Base-by-base conservation (phyloP, 64 coral and sea anemone genomes). In the Hydrozoanthus tunicans region DNA sequence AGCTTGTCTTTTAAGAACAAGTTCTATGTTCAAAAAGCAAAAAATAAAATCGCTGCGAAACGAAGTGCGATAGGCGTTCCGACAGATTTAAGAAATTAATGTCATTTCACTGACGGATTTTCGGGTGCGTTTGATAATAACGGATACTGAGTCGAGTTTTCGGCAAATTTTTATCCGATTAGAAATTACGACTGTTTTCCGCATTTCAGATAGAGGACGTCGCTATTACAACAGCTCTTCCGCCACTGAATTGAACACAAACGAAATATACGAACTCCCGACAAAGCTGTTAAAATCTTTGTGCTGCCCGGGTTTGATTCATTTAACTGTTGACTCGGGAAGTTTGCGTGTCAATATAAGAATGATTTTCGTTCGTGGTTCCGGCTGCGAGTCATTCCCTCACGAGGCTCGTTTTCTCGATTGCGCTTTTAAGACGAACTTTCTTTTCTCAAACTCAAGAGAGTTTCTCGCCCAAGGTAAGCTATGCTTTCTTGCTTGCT, bases 121-220 rank as follows among this genome's bases (percentile, higher is more conserved):
- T 43, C 32, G 32, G 32, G 32, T 43, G 32, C 32, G 32, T 43
- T 43, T 43, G 32, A 43, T 43, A 10, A 51, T 51, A 17, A 74
- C 71, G 71, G 71, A 74, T 74, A 43, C 71, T 12, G 71, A 74
- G 51, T 74, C 9, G 51, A 74, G 71, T 74, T 32, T 74, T 74
- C 51, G 26, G 71, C 26, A 20, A 74, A 10, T 12, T 6, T 51
- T 74, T 74, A 74, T 74, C 71, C 71, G 24, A 74, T 74, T 74
- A 74, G 26, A 74, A 10, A 11, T 24, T 74, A 32, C 51, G 71
- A 74, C 71, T 9, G 26, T 32, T 74, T 27, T 32, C 71, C 24
- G 24, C 26, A 74, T 27, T 51, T 74, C 51, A 74, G 9, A 74
- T 24, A 51, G 71, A 43, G 26, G 13, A 74, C 11, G 68, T 71